Base-by-base conservation (phyloP, 30 jellyfish, hydroid and myxozoan genomes). In the Rhopilema esculentum region DNA sequence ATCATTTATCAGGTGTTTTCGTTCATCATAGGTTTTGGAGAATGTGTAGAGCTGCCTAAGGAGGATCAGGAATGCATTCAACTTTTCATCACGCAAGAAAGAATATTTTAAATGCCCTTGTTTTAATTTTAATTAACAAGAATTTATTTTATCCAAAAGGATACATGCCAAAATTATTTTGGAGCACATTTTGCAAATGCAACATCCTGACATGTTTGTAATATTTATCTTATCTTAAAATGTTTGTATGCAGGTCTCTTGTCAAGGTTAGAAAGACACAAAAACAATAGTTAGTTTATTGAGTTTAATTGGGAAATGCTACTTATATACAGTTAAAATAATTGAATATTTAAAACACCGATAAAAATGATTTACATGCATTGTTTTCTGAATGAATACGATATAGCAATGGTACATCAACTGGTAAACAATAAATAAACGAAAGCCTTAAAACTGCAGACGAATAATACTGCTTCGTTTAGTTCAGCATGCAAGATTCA, bases 401-500 rank as follows among this genome's bases (percentile, higher is more conserved):
- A 40, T 40, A 40, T 2, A 40, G 57, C 6, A 2, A 2, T 40
- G 57, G 57, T 40, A 40, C 57, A 40, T 40, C 57, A 40, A 40
- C 57, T 40, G 6, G 6, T 40, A 2, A 40, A 12, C 57, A 12
- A 12, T 12, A 40, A 40, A 40, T 40, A 2, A 2, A 40, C 9
- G 12, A 40, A 6, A 40, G 57, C 57, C 57, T 40, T 40, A 40
- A n/a, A n/a, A 40, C 57, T 40, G 57, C 57, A 40, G 57, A 40
- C 57, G 57, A 40, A 40, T 2, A 40, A 40, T 2, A 2, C 57
- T 2, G 57, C 12, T 40, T 40, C 8, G 6, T 65, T 84, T 62
- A 95, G 86, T 90, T 95, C 69, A 88, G 63, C 89, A 95, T 40
- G 81, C 99, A 89, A 67, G 99, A 95, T 67, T 95, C 99, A 69